Base-by-base conservation (phyloP, 2,888 invertebrate genomes). In the Microdon myrmicae region DNA sequence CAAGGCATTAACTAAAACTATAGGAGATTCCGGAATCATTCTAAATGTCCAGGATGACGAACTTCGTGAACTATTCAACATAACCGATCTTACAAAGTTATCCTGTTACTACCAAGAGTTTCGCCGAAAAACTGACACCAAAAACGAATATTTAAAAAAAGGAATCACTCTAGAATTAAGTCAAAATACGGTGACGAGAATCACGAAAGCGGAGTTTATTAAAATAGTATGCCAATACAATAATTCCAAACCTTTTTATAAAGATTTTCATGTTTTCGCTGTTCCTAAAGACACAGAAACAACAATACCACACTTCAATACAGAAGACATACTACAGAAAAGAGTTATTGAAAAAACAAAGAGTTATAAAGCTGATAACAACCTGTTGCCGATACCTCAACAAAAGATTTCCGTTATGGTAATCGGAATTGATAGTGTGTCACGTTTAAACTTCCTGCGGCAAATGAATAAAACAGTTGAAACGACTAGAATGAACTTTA, bases 351-450 rank as follows among this genome's bases (percentile, higher is more conserved):
- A 64, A 4, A 31, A 14, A 26, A 14, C n/a, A 7, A 58, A 37
- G 12, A 34, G 5, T 8, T 31, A 47, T 25, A 35, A 38, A 16
- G 39, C 44, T 7, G 56, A 31, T 9, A 31, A 19, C 19, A 16
- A 25, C 25, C 45, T 45, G 2, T 8, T 66, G 67, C 13, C 70
- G 67, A 0, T 20, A 4, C 8, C 17, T 1, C 29, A 20, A 0
- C 19, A 25, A 4, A 67, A 68, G 4, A 20, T 87, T 35, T 93
- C 90, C 68, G 85, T 96, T 0, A 82, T 95, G 61, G 81, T 95
- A 20, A 79, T 95, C 61, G 95, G 95, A 5, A 81, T 94, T 32
- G 95, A 95, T 75, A 89, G 92, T 6, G 85, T 95, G 16, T 95
- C 95, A 0, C 84, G 94, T 69, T 81, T 92, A 64, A 94, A 94